A percentile compares a stretch with the other conserved stretches of the same genome.
Conservation (phyloP, 2,888 invertebrate genomes). For the Julus scandinavius region DNA sequence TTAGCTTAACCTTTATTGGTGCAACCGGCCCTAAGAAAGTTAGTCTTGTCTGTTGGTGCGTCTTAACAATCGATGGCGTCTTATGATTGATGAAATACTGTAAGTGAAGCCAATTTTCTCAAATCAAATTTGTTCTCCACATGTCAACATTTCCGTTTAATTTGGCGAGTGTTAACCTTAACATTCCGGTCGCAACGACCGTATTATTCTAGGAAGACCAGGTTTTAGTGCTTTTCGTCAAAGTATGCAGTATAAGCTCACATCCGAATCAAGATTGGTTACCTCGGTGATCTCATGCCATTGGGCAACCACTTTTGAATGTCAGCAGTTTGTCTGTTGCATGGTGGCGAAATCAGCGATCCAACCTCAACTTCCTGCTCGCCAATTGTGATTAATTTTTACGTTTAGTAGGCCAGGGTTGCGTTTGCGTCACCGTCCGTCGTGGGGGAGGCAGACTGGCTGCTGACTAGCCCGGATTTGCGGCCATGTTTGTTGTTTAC, state of each 20-base stretch:
- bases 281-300: constrained; percentile 27
- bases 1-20: no score
- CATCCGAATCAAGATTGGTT: constrained; percentile 20
- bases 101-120: neutral
- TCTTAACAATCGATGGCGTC: no score
- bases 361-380: constrained; percentile 5
- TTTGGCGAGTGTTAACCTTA: constrained; percentile 1
- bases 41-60: no score
- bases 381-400: neutral
- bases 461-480: neutral
- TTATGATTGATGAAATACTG: no score
- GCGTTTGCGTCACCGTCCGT: constrained; percentile 18
- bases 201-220: neutral
- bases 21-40: no score
- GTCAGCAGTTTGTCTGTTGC: neutral
- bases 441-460: constrained; percentile 14
- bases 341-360: neutral
- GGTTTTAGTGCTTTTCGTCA: neutral
- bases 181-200: neutral
- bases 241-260: neutral
- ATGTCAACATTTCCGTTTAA: neutral
- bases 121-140: neutral
- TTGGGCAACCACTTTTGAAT: constrained; percentile 12
- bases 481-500: neutral
- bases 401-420: constrained; percentile 20